Evolutionary conservation across 2,113 vertebrate genomes (phyloP), one percentile per base, ranked within the genome.

Genomic region (Dendrocopos noguchii): DNA sequence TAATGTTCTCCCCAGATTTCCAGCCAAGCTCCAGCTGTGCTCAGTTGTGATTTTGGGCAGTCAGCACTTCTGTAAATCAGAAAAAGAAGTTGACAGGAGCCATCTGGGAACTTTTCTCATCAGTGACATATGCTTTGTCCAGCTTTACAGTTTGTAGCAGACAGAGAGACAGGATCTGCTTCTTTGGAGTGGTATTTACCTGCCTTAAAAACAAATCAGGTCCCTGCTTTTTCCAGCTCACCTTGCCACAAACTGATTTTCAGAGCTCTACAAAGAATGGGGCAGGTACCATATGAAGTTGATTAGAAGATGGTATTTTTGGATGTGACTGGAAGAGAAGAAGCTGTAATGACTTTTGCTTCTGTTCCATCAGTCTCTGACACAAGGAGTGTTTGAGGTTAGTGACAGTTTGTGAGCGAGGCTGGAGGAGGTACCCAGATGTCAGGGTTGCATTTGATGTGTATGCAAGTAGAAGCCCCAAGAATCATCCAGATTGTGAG

Each of bases 331-430:
- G 25, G 46, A 92, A 70, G 50, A 31, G 70, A 50, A 36, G 34
- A 33, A 50, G 22, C 15, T 89, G 46, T 57, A 52, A 50, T 34
- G 39, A 10, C 29, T 65, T 56, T 25, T 85, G 44, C 28, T 76
- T 55, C 27, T 36, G 33, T 72, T 67, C 53, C 1, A 1, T 52
- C 39, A 16, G 24, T 70, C 27, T 70, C 20, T 46, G 73, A 22
- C 31, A n/a, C 0, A 0, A 36, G 29, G 28, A 29, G 25, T 27
- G 28, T 82, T 27, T 77, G 87, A 64, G 50, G 27, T 55, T 50
- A 34, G 21, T 36, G 65, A 31, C 0, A 4, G 22, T 60, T 89
- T 42, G 33, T 50, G 66, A 65, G 59, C 0, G 0, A n/a, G 67
- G 12, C 28, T 60, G 59, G 52, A 63, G 36, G 16, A 72, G 29